These are phyloP conservation scores for Onychorhynchus coronatus DNA, from an alignment of 2,113 vertebrate species.

Conservation along the genomic window DNA sequence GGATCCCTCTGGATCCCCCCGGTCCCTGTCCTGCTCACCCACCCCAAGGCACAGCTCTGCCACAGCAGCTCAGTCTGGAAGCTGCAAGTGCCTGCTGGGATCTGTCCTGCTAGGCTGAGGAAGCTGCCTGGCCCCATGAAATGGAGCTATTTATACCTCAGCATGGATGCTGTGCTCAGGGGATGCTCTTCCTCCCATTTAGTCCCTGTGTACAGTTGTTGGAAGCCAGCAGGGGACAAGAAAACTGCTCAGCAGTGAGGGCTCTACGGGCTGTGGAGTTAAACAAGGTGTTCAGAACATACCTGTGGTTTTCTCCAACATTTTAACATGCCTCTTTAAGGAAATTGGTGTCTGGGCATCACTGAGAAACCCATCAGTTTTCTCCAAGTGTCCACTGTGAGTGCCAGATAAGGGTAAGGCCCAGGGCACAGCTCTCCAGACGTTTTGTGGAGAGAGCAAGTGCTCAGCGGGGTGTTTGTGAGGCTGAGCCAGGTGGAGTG, in stretches of 20 bases:
- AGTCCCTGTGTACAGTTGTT: not conserved
- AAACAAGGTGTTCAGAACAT: not conserved
- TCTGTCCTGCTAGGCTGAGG: not conserved
- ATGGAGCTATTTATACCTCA: not conserved
- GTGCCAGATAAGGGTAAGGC: not conserved
- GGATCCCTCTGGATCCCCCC: not conserved
- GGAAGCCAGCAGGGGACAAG: not conserved
- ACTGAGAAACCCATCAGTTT: not conserved
- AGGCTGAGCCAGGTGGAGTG: slow-evolving; percentile 1
- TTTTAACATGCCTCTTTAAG: not conserved
- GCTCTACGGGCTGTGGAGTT: not conserved
- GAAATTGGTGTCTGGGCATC: not conserved
- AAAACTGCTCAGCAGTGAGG: not conserved
- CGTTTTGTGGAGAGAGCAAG: not conserved
- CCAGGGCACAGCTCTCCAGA: not conserved
- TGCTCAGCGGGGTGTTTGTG: not conserved
- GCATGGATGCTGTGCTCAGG: not conserved
- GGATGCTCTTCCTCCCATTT: not conserved
- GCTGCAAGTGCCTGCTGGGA: not conserved
- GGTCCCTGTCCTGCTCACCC: not conserved
- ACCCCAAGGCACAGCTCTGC: not conserved
- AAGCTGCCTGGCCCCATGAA: not conserved
- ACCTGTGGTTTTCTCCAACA: not conserved
- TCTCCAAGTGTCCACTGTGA: not conserved
- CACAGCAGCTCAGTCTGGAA: not conserved